Conservation (phyloP, 2,113 vertebrate species). For the Heteronetta atricapilla region DNA sequence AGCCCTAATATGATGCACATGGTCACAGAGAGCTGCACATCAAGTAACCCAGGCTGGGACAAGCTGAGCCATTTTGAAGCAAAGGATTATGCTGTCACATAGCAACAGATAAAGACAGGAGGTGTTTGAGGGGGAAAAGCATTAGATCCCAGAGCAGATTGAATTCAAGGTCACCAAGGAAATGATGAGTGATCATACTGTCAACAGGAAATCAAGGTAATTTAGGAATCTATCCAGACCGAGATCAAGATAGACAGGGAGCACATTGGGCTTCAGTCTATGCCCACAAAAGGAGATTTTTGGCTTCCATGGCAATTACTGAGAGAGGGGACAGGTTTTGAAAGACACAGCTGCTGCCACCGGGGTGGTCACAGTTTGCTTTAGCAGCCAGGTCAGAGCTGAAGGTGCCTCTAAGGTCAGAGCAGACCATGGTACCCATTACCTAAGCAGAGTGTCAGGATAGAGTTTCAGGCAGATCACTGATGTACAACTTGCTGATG, state of each 20-base stretch:
- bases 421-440: background rate
- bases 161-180: background rate
- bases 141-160: background rate
- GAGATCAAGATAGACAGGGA: background rate
- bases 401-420: slow-evolving; percentile 12
- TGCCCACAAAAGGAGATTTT: background rate
- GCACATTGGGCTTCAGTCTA: background rate
- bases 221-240: background rate
- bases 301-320: background rate
- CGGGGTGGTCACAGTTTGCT: background rate
- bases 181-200: background rate
- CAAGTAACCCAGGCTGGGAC: background rate
- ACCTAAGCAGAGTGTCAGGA: background rate
- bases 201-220: background rate
- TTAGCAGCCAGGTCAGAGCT: background rate
- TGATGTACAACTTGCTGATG: background rate
- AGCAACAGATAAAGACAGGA: background rate
- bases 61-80: background rate
- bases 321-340: background rate
- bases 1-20: background rate
- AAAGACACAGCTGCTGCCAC: background rate
- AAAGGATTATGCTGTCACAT: background rate
- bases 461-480: background rate
- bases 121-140: background rate
- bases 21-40: background rate